Evolutionary conservation across 2,113 vertebrate species (phyloP).

Genomic region (Poecile atricapillus): DNA sequence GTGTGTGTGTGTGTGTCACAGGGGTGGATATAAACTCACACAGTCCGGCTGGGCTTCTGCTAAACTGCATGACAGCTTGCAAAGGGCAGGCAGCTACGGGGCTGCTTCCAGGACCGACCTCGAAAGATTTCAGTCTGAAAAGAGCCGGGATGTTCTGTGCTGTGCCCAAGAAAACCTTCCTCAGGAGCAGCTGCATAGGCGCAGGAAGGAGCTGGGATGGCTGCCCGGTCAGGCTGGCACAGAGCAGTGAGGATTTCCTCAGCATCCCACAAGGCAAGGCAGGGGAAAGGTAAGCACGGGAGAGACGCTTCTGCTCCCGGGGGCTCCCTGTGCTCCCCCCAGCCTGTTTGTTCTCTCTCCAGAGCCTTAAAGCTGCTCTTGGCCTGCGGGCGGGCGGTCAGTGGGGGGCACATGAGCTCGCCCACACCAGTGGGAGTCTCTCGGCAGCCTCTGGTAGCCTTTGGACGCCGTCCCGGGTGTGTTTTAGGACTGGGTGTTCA

Average conservation of each 20-base stretch:
- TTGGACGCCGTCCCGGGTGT: background rate
- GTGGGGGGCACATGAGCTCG: background rate
- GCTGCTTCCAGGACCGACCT: background rate
- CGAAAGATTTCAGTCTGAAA: background rate
- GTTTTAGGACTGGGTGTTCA: constrained; percentile 1
- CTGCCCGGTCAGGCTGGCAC: background rate
- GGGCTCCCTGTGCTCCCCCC: background rate
- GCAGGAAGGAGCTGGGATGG: background rate
- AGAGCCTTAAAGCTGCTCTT: background rate
- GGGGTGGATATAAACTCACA: constrained; percentile 33
- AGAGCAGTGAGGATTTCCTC: background rate
- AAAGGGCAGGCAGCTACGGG: constrained; percentile 10
- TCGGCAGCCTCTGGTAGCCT: background rate
- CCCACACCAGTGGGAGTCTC: background rate
- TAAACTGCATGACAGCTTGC: background rate
- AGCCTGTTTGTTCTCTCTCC: background rate
- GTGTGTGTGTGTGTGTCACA: constrained; percentile 1
- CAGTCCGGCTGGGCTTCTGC: background rate
- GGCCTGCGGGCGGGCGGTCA: background rate
- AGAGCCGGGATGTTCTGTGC: background rate
- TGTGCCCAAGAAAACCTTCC: background rate
- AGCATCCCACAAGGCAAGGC: background rate
- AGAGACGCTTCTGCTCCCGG: background rate
- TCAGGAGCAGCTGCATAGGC: background rate
- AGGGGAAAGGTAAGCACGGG: constrained; percentile 48